Evolutionary conservation across 2,888 invertebrate species (phyloP).

Genomic region (Furcula furcula): DNA sequence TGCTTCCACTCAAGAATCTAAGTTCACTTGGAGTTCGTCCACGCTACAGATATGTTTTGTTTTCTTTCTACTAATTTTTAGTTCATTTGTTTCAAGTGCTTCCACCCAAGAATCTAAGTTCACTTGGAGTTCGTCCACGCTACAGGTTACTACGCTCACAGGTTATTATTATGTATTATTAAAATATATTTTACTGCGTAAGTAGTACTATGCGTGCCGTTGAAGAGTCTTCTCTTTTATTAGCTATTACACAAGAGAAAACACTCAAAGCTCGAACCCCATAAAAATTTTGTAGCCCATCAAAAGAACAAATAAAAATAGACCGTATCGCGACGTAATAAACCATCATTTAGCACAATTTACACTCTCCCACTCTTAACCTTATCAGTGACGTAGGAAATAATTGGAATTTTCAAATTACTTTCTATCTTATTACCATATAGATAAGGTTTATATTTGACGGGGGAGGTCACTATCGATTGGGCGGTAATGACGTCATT

Average conservation of each 20-base stretch:
- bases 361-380: conserved; percentile 21
- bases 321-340: conserved; percentile 12
- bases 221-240: too few relatives aligned
- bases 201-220: too few relatives aligned
- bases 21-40: too few relatives aligned
- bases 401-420: conserved; percentile 1
- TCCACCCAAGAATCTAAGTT: too few relatives aligned
- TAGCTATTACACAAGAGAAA: conserved; percentile 31
- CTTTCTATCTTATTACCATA: conserved; percentile 4
- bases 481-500: conserved; percentile 33
- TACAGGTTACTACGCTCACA: too few relatives aligned
- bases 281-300: conserved; percentile 17
- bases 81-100: too few relatives aligned
- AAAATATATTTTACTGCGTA: too few relatives aligned
- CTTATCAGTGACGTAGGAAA: conserved; percentile 19
- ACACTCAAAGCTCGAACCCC: conserved; percentile 23
- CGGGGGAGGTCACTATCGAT: conserved; percentile 18
- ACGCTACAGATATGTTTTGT: too few relatives aligned
- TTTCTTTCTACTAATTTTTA: too few relatives aligned
- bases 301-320: conserved; percentile 17
- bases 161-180: too few relatives aligned
- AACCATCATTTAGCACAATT: conserved; percentile 6
- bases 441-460: conserved; percentile 2
- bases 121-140: too few relatives aligned
- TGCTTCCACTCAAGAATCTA: too few relatives aligned